phyloP scores from a whole-genome alignment of 2,888 invertebrate genomes.

The Epistrophe eligans region DNA sequence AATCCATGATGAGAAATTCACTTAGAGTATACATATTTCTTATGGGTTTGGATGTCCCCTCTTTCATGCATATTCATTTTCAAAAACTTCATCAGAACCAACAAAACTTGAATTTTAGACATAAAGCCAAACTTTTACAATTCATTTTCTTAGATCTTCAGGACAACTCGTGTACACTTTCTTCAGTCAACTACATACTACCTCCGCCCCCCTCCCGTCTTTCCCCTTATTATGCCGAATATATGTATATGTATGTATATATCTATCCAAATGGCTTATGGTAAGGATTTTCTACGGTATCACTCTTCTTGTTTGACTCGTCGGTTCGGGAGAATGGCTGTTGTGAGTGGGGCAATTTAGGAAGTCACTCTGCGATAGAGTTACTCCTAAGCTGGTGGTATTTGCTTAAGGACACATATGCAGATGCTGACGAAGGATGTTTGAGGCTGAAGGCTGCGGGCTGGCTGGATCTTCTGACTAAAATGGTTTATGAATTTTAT shows the following conservation, averaged over 20 bases:
- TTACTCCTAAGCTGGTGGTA: constrained; percentile 52
- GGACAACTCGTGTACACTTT: constrained; percentile 21
- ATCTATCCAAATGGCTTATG: constrained; percentile 52
- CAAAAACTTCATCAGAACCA: constrained; percentile 19
- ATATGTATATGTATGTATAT: too few relatives aligned
- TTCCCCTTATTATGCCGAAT: too few relatives aligned
- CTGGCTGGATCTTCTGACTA: not conserved
- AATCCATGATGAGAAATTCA: constrained; percentile 48
- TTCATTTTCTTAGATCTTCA: constrained; percentile 48
- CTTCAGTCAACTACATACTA: not conserved
- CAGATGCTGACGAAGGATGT: constrained; percentile 64
- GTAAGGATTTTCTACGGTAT: constrained; percentile 43
- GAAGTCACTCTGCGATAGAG: constrained; percentile 57
- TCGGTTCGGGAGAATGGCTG: not conserved
- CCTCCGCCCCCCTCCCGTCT: not conserved
- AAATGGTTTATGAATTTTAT: constrained; percentile 36
- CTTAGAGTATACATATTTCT: constrained; percentile 35
- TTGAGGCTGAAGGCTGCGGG: constrained; percentile 6
- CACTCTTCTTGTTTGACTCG: constrained; percentile 26
- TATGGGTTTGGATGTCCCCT: constrained; percentile 9
- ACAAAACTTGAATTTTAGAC: constrained; percentile 32
- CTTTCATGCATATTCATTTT: constrained; percentile 66
- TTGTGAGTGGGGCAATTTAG: constrained; percentile 54
- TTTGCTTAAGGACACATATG: constrained; percentile 61
- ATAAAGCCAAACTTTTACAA: constrained; percentile 61